phyloP scores from a whole-genome alignment of 2,797 vertebrate genomes.

The Sebastes nivosus region DNA sequence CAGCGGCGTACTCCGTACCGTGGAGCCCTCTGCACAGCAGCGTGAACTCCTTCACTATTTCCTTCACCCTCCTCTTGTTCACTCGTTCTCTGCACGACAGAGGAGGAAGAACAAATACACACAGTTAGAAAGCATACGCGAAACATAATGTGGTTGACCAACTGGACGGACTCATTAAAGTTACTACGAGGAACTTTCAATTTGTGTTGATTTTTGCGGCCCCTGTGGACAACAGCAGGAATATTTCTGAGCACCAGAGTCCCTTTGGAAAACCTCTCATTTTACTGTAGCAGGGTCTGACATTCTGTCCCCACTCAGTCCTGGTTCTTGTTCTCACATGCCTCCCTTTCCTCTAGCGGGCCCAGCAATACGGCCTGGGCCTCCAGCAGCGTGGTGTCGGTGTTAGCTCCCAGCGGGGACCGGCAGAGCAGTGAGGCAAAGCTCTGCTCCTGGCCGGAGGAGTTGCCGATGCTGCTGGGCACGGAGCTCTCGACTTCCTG shows the following conservation, averaged over 20 bases:
- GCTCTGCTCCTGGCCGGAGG: too few relatives aligned
- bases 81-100: conserved; percentile 89
- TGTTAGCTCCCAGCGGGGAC: too few relatives aligned
- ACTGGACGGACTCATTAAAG: not conserved
- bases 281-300: not conserved
- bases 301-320: not conserved
- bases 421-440: too few relatives aligned
- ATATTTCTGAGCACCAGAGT: not conserved
- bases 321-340: not conserved
- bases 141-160: not conserved
- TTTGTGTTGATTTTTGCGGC: not conserved
- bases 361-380: too few relatives aligned
- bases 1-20: conserved; percentile 98
- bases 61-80: conserved; percentile 96
- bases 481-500: too few relatives aligned
- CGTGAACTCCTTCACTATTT: conserved; percentile 98
- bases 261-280: not conserved
- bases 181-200: not conserved
- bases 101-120: not conserved
- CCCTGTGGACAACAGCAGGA: not conserved
- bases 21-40: conserved; percentile 96
- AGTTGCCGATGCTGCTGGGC: too few relatives aligned
- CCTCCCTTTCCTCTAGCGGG: too few relatives aligned
- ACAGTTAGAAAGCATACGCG: not conserved
- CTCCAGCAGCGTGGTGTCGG: too few relatives aligned